phyloP scores from a whole-genome alignment of 2,888 invertebrate genomes.

The Hyposoter didymator region DNA sequence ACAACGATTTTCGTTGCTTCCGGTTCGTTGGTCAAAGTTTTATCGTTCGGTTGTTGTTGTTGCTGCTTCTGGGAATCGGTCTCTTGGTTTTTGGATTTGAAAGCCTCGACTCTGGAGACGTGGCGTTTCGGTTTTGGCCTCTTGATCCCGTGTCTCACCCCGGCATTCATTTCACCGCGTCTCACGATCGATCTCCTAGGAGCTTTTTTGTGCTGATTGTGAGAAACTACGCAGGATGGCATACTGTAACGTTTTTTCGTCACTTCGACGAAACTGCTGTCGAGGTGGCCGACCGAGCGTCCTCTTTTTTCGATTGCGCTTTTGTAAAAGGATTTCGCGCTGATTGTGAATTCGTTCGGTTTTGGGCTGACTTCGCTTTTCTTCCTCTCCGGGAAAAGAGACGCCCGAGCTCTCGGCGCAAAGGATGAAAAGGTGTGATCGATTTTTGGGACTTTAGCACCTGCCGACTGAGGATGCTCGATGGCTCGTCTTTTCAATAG shows the following conservation, averaged over 20 bases:
- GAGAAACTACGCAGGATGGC: conserved; percentile 41
- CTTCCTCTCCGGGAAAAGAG: conserved; percentile 77
- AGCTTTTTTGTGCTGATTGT: conserved; percentile 67
- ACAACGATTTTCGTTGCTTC: background rate
- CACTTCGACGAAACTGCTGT: conserved; percentile 22
- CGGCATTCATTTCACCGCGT: conserved; percentile 88
- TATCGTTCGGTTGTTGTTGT: background rate
- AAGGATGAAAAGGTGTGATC: conserved; percentile 69
- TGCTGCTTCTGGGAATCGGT: background rate
- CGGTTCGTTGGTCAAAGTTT: background rate
- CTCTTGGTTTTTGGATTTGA: conserved; percentile 53
- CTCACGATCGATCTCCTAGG: conserved; percentile 79
- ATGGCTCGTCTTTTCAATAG: conserved; percentile 74
- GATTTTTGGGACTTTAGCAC: conserved; percentile 73
- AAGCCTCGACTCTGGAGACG: conserved; percentile 60
- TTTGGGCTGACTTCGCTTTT: conserved; percentile 11
- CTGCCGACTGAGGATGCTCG: conserved; percentile 61
- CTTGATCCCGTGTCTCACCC: conserved; percentile 88
- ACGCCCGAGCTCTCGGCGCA: conserved; percentile 78
- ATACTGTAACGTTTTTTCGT: conserved; percentile 68
- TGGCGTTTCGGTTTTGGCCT: conserved; percentile 86
- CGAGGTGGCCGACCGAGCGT: conserved; percentile 59
- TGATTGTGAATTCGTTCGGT: conserved; percentile 72
- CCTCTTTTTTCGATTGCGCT: conserved; percentile 48
- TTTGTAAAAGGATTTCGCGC: conserved; percentile 79